phyloP scores from a whole-genome alignment of 1,140 invertebrate genomes.

The Lordiphosa mommai region DNA sequence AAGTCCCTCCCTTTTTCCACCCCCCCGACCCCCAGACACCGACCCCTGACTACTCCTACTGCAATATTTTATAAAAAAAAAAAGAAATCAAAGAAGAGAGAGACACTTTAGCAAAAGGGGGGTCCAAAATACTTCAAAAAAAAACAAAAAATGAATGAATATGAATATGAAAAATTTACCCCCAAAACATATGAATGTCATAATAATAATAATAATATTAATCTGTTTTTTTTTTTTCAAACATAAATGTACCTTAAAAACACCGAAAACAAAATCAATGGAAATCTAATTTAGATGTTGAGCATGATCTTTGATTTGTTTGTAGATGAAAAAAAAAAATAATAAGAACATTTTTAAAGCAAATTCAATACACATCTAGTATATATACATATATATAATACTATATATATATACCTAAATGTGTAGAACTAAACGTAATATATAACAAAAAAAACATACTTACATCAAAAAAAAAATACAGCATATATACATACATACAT shows the following conservation, averaged over 20 bases:
- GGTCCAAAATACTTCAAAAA: no score
- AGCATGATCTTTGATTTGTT: conserved; percentile 6
- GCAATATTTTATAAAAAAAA: no score
- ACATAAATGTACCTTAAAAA: conserved; percentile 46
- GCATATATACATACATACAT: conserved; percentile 14
- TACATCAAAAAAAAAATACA: no score
- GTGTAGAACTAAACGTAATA: conserved; percentile 17
- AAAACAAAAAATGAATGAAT: no score
- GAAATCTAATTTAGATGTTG: conserved; percentile 16
- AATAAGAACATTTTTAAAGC: conserved; percentile 1
- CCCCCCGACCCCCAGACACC: no score
- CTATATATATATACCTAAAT: conserved; percentile 33
- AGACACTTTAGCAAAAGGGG: no score
- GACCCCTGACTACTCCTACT: no score
- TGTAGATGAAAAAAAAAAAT: conserved; percentile 1
- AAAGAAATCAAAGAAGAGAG: background rate
- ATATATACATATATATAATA: conserved; percentile 12
- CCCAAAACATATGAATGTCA: background rate
- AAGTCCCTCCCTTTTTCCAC: no score
- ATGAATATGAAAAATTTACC: no score
- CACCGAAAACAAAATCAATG: conserved; percentile 8
- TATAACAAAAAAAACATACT: conserved; percentile 15
- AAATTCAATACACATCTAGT: background rate
- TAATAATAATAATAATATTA: background rate
- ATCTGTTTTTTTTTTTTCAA: conserved; percentile 12